Percentiles rank a stretch among this genome's conserved stretches.
Evolutionary conservation across 2,797 vertebrate genomes (phyloP).

Genomic region (Tokudaia tokunoshimensis): DNA sequence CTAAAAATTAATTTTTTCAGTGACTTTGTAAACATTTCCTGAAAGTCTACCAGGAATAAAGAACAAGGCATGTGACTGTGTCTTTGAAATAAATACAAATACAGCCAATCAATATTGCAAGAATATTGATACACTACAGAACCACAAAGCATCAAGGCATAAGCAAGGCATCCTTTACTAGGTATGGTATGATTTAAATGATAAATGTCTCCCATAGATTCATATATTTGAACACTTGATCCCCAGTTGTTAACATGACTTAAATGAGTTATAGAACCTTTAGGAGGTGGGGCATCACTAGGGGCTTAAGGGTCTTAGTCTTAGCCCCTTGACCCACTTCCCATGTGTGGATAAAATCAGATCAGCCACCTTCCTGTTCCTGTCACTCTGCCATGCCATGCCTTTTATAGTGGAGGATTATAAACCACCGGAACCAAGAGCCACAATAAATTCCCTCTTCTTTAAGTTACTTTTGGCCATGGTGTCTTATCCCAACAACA

Average conservation of each 20-base stretch:
- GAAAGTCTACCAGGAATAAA: background rate
- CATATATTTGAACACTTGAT: background rate
- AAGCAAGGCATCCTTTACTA: background rate
- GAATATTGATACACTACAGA: background rate
- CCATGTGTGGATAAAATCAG: background rate
- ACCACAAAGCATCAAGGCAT: background rate
- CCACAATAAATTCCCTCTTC: background rate
- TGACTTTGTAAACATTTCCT: background rate
- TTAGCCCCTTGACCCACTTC: background rate
- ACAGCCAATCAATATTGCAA: background rate
- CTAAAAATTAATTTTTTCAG: slow-evolving; percentile 46
- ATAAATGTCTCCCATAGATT: background rate
- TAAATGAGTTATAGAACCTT: background rate
- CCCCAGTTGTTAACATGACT: background rate
- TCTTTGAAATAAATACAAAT: slow-evolving; percentile 9
- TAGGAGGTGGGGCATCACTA: too few species aligned
- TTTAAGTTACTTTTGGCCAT: background rate
- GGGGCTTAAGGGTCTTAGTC: background rate
- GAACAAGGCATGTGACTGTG: background rate
- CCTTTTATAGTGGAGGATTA: background rate
- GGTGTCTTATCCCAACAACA: background rate
- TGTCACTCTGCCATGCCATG: background rate
- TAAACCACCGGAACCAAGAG: background rate
- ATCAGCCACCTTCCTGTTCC: background rate
- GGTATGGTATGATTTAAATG: too few species aligned